These are phyloP conservation scores for Amphipyra tragopoginis DNA, from an alignment of 2,888 invertebrate genomes.

Conservation along the genomic window DNA sequence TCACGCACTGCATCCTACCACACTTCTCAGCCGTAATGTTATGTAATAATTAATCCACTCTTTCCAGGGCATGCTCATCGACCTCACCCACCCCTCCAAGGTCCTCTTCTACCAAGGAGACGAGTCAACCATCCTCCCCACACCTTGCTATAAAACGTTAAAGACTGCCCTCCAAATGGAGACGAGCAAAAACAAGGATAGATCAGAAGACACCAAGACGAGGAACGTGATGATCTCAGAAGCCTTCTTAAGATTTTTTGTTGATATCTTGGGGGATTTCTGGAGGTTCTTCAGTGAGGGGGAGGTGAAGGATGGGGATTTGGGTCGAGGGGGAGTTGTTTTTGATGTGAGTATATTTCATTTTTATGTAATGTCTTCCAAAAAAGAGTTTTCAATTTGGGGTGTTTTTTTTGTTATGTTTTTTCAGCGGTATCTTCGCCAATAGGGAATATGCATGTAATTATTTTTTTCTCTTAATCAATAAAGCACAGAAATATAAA, in stretches of 20 bases:
- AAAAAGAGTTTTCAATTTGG: too few relatives aligned
- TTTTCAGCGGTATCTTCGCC: too few relatives aligned
- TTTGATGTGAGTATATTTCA: slow-evolving; percentile 80
- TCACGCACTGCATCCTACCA: too few relatives aligned
- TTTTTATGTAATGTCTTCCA: too few relatives aligned
- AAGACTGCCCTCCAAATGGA: slow-evolving; percentile 88
- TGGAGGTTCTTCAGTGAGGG: slow-evolving; percentile 86
- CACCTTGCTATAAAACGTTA: slow-evolving; percentile 92
- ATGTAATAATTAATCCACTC: neutral
- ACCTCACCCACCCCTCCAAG: slow-evolving; percentile 90
- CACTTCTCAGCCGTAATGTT: too few relatives aligned
- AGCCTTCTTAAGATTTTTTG: slow-evolving; percentile 93
- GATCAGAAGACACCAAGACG: slow-evolving; percentile 82
- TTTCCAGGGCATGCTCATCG: slow-evolving; percentile 93
- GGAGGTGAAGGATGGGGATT: slow-evolving; percentile 69
- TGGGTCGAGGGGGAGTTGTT: slow-evolving; percentile 77
- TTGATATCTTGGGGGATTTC: slow-evolving; percentile 93
- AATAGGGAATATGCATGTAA: too few relatives aligned
- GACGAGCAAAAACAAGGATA: slow-evolving; percentile 70
- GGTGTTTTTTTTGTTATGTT: too few relatives aligned
- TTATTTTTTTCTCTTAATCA: too few relatives aligned
- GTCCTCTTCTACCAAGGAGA: slow-evolving; percentile 93
- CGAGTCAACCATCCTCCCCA: slow-evolving; percentile 93
- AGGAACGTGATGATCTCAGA: slow-evolving; percentile 94
- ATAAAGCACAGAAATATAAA: too few relatives aligned